Conservation (phyloP, 2,888 invertebrate species). For the Abscondita cerata region DNA sequence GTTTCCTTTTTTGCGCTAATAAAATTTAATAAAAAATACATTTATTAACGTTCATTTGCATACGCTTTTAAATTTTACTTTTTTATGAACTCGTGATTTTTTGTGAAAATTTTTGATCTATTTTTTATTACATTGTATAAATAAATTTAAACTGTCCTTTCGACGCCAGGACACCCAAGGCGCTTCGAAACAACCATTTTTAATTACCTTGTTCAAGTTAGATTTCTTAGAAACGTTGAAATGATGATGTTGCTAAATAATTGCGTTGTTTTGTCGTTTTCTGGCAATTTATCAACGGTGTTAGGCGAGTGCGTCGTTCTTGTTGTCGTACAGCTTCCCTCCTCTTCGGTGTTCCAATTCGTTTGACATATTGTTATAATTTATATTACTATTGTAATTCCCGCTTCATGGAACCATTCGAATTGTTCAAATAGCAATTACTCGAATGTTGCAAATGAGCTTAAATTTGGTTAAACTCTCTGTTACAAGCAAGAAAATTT, state of each 20-base stretch:
- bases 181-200: conserved; percentile 27
- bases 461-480: conserved; percentile 8
- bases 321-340: conserved; percentile 32
- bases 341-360: conserved; percentile 36
- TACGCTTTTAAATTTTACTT: background rate
- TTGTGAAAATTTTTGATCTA: background rate
- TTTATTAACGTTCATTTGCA: too few relatives aligned
- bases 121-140: conserved; percentile 13
- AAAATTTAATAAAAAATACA: too few relatives aligned
- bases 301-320: conserved; percentile 33
- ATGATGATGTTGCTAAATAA: conserved; percentile 36
- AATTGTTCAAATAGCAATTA: conserved; percentile 27
- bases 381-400: conserved; percentile 31
- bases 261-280: conserved; percentile 36
- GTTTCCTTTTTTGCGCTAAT: too few relatives aligned
- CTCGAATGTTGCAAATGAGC: conserved; percentile 14
- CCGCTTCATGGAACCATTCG: conserved; percentile 19
- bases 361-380: conserved; percentile 36
- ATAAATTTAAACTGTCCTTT: conserved; percentile 22
- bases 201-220: conserved; percentile 33
- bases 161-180: conserved; percentile 27
- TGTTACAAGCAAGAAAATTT: conserved; percentile 4
- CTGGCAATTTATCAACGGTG: conserved; percentile 34
- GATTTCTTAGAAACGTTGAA: conserved; percentile 29
- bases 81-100: background rate